A percentile compares a stretch with the other conserved stretches of the same genome.
Evolutionary conservation across 2,888 invertebrate species (phyloP).

Genomic region (Galerucella nymphaeae): DNA sequence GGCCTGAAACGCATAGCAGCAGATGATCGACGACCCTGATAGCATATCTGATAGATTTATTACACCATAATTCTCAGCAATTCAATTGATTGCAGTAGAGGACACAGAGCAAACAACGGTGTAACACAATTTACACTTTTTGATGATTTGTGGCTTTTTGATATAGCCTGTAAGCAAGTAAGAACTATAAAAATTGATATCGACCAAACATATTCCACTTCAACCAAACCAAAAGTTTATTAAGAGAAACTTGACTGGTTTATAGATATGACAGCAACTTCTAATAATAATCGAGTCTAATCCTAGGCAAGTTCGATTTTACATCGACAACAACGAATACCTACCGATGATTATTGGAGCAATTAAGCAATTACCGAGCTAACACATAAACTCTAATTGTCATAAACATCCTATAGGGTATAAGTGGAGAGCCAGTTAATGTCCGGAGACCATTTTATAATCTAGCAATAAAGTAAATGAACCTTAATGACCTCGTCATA

Average conservation of each 20-base stretch:
- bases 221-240: neutral
- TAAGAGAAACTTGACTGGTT: neutral
- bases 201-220: neutral
- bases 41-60: slow-evolving; percentile 48
- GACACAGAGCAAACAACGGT: slow-evolving; percentile 40
- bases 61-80: slow-evolving; percentile 45
- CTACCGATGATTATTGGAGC: slow-evolving; percentile 37
- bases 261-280: neutral
- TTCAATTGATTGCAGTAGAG: slow-evolving; percentile 47
- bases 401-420: slow-evolving; percentile 20
- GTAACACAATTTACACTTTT: slow-evolving; percentile 40
- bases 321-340: slow-evolving; percentile 11
- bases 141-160: slow-evolving; percentile 27
- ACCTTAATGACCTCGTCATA: slow-evolving; percentile 16
- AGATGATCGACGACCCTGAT: slow-evolving; percentile 44
- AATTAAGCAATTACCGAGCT: slow-evolving; percentile 44
- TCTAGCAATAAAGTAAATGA: slow-evolving; percentile 20
- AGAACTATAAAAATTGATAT: too few relatives aligned
- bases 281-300: neutral
- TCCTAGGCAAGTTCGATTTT: slow-evolving; percentile 8
- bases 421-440: neutral
- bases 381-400: slow-evolving; percentile 36
- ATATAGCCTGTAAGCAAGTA: too few relatives aligned
- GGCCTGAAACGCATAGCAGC: slow-evolving; percentile 25
- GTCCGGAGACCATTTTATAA: slow-evolving; percentile 14